phyloP scores from a whole-genome alignment of 2,797 vertebrate genomes.

The Buceros bicornis region DNA sequence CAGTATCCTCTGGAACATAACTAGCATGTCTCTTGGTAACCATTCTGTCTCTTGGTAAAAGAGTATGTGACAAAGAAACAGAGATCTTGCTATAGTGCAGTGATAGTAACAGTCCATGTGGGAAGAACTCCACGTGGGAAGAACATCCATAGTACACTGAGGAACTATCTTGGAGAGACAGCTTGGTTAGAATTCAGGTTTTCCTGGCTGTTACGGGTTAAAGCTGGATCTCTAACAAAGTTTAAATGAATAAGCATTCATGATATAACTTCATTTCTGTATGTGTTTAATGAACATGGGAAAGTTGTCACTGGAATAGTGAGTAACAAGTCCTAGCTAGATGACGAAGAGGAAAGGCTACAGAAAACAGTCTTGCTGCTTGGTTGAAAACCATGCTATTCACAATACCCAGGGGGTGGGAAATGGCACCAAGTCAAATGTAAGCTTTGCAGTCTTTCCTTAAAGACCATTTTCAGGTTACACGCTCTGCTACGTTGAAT shows the following conservation, averaged over 20 bases:
- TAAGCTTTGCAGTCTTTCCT: not conserved
- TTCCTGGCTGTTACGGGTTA: not conserved
- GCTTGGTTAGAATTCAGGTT: not conserved
- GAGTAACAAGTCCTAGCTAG: not conserved
- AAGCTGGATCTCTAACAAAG: not conserved
- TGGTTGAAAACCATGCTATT: not conserved
- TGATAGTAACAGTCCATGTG: not conserved
- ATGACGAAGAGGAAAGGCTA: not conserved
- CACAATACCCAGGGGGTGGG: fast-evolving
- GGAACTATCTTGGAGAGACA: not conserved
- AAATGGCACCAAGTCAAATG: not conserved
- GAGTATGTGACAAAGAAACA: not conserved
- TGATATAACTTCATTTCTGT: not conserved
- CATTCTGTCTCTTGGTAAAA: not conserved
- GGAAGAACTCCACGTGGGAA: not conserved
- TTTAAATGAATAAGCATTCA: not conserved
- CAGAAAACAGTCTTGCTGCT: not conserved
- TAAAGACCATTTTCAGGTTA: not conserved
- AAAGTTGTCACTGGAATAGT: not conserved
- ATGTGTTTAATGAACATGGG: not conserved
- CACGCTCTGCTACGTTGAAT: not conserved
- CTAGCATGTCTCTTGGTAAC: not conserved
- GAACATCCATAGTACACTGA: not conserved
- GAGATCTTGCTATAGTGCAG: not conserved
- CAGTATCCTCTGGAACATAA: not conserved